Base-by-base conservation (phyloP, 2,888 invertebrate genomes). In the Lapara coniferarum region DNA sequence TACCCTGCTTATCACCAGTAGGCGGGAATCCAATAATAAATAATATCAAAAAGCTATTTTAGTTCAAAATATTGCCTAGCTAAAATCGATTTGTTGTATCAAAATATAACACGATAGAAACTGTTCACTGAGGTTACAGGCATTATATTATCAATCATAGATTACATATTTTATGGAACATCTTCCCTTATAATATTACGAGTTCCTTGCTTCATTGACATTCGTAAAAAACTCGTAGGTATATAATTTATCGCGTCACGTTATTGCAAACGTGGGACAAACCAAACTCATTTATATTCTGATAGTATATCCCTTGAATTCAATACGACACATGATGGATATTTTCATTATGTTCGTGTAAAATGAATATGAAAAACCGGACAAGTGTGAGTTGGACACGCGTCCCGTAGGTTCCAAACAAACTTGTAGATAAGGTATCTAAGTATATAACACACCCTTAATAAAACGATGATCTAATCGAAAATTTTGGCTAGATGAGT, bases 121-220 rank as follows among this genome's bases (percentile, higher is more conserved):
- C 13, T 19, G 49, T 25, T 63, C 63, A 49, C 25, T 46, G 63
- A 63, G 63, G 19, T 49, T 19, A 13, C 63, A 63, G 19, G 19
- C 13, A 49, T 49, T 49, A 69, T 69, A 49, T 49, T 49, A 69
- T 69, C 63, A 59, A 69, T 69, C 69, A 69, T 69, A 53, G 19
- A 53, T 16, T 52, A 63, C 63, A 53, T 53, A 63, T 69, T 46
- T 14, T 63, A 46, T 63, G 63, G 37, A 55, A 68, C 16, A 51
- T 46, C 63, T 63, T 53, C 25, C 52, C 19, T 12, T 59, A 44
- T 13, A 13, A 63, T 63, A 16, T 16, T 16, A 10, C n/a, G 58
- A n/a, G n/a, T 58, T 59, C 44, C 37, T 46, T 46, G 44, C 44
- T 13, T 49, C 19, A 63, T 13, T 25, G 49, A 63, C 49, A 16